Percentiles rank a stretch among this genome's conserved stretches.
Conservation (phyloP, 2,113 vertebrate species). For the Crotalus tigris region DNA sequence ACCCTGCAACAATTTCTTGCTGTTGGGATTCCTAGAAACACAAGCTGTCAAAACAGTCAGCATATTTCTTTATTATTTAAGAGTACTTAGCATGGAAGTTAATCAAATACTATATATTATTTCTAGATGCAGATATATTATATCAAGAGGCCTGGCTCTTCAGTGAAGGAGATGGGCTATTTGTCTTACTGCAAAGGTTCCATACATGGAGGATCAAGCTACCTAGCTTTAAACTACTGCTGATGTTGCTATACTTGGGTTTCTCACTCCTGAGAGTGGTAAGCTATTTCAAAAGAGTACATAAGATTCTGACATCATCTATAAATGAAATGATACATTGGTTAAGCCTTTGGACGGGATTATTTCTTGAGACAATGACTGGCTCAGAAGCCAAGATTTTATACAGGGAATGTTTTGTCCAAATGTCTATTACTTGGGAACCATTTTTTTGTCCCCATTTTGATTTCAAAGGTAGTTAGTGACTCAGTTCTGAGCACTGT, state of each 20-base stretch:
- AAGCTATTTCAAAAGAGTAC: not conserved
- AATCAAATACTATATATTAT: not conserved
- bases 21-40: fast-evolving
- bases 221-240: not conserved
- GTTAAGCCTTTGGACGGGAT: not conserved
- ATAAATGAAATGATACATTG: not conserved
- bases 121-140: not conserved
- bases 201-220: not conserved
- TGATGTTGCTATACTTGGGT: not conserved
- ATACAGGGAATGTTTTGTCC: not conserved
- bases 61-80: not conserved
- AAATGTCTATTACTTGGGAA: not conserved
- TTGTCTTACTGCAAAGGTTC: not conserved
- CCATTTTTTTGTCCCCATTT: not conserved
- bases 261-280: not conserved
- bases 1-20: not conserved
- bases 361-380: not conserved
- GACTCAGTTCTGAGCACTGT: too few relatives aligned
- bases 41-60: not conserved
- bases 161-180: not conserved
- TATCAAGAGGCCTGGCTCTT: not conserved
- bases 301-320: not conserved
- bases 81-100: not conserved
- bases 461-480: not conserved
- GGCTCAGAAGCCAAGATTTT: not conserved